These are phyloP conservation scores for Scartelaos histophorus DNA, from an alignment of 2,113 vertebrate genomes.

Conservation along the genomic window DNA sequence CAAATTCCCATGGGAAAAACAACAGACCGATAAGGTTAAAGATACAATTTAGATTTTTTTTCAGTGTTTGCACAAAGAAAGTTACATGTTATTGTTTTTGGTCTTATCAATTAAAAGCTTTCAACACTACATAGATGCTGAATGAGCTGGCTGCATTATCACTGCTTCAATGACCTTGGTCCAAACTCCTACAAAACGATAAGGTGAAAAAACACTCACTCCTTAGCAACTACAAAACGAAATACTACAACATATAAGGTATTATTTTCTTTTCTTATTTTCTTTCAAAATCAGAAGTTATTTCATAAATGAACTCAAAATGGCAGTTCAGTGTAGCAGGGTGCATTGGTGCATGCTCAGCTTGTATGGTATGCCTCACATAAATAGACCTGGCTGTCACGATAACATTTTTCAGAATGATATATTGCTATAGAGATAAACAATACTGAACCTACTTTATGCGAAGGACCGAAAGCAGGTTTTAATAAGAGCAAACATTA, in stretches of 20 bases:
- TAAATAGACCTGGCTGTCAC: too few species aligned
- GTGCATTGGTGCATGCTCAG: too few species aligned
- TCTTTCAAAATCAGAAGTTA: too few species aligned
- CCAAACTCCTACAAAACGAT: slow-evolving; percentile 13
- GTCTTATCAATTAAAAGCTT: slow-evolving; percentile 9
- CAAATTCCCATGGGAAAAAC: slow-evolving; percentile 34
- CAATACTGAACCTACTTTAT: too few species aligned
- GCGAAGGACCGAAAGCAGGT: too few species aligned
- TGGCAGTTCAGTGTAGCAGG: too few species aligned
- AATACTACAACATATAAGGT: neutral
- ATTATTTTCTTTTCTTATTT: neutral
- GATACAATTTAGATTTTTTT: neutral
- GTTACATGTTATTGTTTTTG: neutral
- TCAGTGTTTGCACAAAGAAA: neutral
- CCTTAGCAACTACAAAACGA: neutral
- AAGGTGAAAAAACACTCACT: slow-evolving; percentile 15
- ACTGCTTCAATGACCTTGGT: slow-evolving; percentile 37
- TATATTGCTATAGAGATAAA: too few species aligned
- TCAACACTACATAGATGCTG: neutral
- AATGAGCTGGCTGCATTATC: slow-evolving; percentile 9
- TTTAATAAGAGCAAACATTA: too few species aligned
- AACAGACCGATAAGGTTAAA: slow-evolving; percentile 16
- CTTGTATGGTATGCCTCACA: too few species aligned
- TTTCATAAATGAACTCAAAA: too few species aligned
- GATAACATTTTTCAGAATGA: too few species aligned